Conservation (phyloP, 2,113 vertebrate genomes). For the Dromiciops gliroides region DNA sequence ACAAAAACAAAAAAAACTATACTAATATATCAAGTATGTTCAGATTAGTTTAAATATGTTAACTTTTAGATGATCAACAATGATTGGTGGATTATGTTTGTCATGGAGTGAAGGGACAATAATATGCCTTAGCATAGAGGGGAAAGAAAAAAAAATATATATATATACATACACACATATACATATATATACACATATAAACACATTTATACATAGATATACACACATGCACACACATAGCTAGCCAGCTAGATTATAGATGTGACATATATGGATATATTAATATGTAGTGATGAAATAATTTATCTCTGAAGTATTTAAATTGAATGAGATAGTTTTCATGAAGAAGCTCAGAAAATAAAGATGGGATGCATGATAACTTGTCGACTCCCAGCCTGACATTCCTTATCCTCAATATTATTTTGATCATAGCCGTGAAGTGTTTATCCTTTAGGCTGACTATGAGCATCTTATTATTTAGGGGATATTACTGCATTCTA, state of each 20-base stretch:
- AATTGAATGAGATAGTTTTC: background rate
- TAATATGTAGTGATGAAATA: no score
- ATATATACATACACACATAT: no score
- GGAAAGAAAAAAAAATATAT: no score
- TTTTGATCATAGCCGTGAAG: background rate
- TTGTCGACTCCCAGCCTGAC: background rate
- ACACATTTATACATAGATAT: no score
- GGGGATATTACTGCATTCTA: background rate
- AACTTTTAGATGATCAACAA: background rate
- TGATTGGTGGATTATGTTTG: background rate
- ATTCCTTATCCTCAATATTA: background rate
- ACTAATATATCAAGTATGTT: background rate
- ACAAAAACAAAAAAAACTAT: no score
- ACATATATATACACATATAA: no score
- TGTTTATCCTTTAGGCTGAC: background rate
- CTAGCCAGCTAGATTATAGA: no score
- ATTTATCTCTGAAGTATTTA: no score
- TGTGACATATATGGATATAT: no score
- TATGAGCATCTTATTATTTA: slow-evolving; percentile 8
- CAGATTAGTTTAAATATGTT: background rate
- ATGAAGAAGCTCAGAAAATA: background rate
- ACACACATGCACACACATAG: no score
- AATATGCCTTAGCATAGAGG: background rate
- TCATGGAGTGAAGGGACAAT: background rate
- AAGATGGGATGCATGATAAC: background rate